Conservation (phyloP, 1,140 invertebrate species). For the Atopsyche davidsoni region DNA sequence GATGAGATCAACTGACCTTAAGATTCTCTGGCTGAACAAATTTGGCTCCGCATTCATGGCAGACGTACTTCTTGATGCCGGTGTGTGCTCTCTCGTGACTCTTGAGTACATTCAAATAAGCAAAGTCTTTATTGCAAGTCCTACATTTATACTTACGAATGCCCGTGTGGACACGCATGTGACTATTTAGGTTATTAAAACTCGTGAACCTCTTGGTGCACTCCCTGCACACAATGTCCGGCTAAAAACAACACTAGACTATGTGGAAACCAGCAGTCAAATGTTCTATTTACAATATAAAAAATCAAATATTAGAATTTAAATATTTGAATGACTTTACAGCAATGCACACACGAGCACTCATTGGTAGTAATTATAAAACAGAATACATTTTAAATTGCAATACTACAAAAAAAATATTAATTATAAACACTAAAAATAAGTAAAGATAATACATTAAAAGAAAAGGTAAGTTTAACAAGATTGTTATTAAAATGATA, state of each 20-base stretch:
- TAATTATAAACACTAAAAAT: neutral
- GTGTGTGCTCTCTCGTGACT: slow-evolving; percentile 45
- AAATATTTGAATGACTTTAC: slow-evolving; percentile 1
- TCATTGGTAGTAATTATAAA: too few species aligned
- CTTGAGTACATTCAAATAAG: slow-evolving; percentile 46
- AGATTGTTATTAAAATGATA: too few species aligned
- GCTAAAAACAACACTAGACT: slow-evolving; percentile 32
- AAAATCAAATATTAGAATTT: slow-evolving; percentile 2
- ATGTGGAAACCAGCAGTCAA: slow-evolving; percentile 1
- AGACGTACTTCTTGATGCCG: slow-evolving; percentile 43
- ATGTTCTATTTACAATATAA: slow-evolving; percentile 5
- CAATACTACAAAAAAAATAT: slow-evolving; percentile 3
- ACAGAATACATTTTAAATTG: too few species aligned
- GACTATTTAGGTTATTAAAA: slow-evolving; percentile 48
- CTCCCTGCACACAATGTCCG: slow-evolving; percentile 39
- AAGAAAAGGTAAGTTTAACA: neutral
- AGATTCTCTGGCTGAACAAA: slow-evolving; percentile 44
- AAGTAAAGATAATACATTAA: neutral
- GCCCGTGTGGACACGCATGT: slow-evolving; percentile 72
- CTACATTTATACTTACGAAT: slow-evolving; percentile 76
- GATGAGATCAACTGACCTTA: slow-evolving; percentile 8
- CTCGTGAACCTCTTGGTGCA: slow-evolving; percentile 45
- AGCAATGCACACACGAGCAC: slow-evolving; percentile 16
- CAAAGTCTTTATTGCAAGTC: slow-evolving; percentile 67
- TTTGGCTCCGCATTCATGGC: slow-evolving; percentile 44